A percentile compares a stretch with the other conserved stretches of the same genome.
Evolutionary conservation across 2,888 invertebrate genomes (phyloP).

Genomic region (Eristalinus aeneus): DNA sequence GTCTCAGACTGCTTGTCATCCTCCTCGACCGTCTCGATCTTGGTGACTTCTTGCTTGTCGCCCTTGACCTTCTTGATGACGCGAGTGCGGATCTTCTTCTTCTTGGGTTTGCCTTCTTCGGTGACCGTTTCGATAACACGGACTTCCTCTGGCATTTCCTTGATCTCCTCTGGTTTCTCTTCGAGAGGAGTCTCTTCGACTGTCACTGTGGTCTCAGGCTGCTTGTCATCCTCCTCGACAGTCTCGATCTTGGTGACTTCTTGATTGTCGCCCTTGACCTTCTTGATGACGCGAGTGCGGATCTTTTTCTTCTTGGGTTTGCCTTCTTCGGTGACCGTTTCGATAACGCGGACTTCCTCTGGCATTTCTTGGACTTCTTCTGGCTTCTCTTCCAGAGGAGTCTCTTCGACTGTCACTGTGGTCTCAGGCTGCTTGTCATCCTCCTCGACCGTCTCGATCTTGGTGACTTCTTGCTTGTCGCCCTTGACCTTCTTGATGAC

Average conservation of each 20-base stretch:
- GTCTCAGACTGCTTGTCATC: conserved; percentile 17
- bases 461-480: conserved; percentile 28
- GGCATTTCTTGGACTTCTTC: conserved; percentile 19
- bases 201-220: conserved; percentile 3
- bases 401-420: conserved; percentile 18
- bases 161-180: conserved; percentile 11
- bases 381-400: conserved; percentile 17
- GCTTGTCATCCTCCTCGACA: conserved; percentile 25
- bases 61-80: conserved; percentile 18
- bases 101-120: conserved; percentile 11
- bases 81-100: conserved; percentile 26
- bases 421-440: conserved; percentile 19
- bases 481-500: conserved; percentile 20
- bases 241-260: conserved; percentile 32
- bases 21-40: conserved; percentile 22
- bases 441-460: conserved; percentile 28
- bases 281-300: conserved; percentile 14
- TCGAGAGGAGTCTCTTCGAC: conserved; percentile 16
- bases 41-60: conserved; percentile 25
- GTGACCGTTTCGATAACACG: conserved; percentile 1
- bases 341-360: conserved; percentile 14
- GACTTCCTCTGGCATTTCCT: conserved; percentile 18
- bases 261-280: conserved; percentile 24
- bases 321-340: conserved; percentile 18
- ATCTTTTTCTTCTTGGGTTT: conserved; percentile 20